phyloP scores from a whole-genome alignment of 2,113 vertebrate species.

The Callospermophilus lateralis region DNA sequence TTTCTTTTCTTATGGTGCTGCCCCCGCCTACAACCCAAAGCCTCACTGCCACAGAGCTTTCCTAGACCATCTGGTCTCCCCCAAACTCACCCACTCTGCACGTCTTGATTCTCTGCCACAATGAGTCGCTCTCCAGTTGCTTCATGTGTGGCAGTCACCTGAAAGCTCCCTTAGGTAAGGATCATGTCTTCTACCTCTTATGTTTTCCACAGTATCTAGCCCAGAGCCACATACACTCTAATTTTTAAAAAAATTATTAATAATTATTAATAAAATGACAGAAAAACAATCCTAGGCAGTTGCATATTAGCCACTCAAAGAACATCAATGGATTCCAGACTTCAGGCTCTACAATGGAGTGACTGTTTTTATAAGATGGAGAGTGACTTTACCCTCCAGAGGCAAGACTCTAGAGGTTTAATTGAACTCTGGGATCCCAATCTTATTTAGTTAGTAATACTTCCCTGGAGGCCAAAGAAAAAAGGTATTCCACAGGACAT shows the following conservation, averaged over 20 bases:
- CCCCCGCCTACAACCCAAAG: not conserved
- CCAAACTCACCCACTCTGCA: not conserved
- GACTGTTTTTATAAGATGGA: not conserved
- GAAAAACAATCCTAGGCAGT: not conserved
- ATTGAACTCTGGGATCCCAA: not conserved
- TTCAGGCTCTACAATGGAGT: not conserved
- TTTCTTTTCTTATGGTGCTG: not conserved
- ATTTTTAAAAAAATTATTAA: not conserved
- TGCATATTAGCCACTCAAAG: not conserved
- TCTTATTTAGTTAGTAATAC: not conserved
- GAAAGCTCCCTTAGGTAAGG: not conserved
- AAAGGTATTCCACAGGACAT: not conserved
- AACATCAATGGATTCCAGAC: not conserved
- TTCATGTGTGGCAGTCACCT: not conserved
- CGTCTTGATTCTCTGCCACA: not conserved
- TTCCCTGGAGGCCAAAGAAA: not conserved
- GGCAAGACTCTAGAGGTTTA: not conserved
- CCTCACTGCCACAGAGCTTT: not conserved
- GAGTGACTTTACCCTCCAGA: not conserved
- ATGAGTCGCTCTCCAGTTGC: not conserved
- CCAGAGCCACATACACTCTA: not conserved
- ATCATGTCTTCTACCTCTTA: not conserved
- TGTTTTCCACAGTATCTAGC: not conserved
- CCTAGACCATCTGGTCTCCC: constrained; percentile 19
- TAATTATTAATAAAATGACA: constrained; percentile 2